Percentiles rank a stretch among this genome's conserved stretches.
These are phyloP conservation scores for Miniopterus natalensis DNA, from an alignment of 2,113 vertebrate species.

Conservation along the genomic window DNA sequence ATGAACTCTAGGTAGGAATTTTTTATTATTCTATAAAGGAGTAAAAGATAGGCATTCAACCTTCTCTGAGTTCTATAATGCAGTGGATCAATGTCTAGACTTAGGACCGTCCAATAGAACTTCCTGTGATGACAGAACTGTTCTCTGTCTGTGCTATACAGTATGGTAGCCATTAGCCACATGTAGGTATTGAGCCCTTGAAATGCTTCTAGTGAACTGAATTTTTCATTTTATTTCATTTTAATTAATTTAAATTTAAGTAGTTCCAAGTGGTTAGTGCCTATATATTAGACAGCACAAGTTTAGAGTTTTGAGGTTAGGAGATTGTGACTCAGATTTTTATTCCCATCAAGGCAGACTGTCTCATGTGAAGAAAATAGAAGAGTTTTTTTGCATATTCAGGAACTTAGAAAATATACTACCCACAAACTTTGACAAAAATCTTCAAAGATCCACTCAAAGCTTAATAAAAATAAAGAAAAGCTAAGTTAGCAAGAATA, in stretches of 20 bases:
- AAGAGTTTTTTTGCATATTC: neutral
- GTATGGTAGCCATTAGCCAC: neutral
- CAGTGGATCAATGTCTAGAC: neutral
- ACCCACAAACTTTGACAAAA: neutral
- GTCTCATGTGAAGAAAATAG: neutral
- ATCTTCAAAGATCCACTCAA: neutral
- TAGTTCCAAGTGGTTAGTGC: neutral
- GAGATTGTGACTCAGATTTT: neutral
- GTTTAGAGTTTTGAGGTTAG: slow-evolving; percentile 14
- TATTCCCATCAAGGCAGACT: neutral
- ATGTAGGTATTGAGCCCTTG: neutral
- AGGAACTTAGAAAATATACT: neutral
- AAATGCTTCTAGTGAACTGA: neutral
- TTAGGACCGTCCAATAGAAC: neutral
- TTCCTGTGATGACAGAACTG: neutral
- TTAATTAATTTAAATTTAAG: neutral
- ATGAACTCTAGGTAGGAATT: neutral
- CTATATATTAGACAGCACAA: neutral
- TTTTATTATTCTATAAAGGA: neutral
- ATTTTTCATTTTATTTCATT: slow-evolving; percentile 25
- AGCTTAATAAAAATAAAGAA: slow-evolving; percentile 22
- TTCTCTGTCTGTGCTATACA: neutral
- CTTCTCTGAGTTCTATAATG: neutral
- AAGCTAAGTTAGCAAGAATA: neutral
- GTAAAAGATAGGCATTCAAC: neutral